Percentiles rank a stretch among this genome's conserved stretches.
Conservation (phyloP, 2,888 invertebrate genomes). For the Serripes groenlandicus region DNA sequence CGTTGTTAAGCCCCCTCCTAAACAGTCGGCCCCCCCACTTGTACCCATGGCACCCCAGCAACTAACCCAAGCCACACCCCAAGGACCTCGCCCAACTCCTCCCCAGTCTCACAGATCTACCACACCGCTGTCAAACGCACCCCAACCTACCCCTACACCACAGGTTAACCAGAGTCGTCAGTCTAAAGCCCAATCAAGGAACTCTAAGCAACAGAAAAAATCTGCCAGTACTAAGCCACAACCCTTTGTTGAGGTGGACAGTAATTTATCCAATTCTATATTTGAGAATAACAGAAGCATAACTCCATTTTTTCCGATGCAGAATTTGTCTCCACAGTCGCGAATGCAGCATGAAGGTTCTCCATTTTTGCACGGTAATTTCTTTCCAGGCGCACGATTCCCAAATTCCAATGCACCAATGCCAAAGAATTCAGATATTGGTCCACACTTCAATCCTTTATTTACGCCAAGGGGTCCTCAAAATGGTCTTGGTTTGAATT, state of each 20-base stretch:
- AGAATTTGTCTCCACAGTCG: constrained; percentile 81
- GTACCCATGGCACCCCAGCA: constrained; percentile 62
- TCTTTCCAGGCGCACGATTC: constrained; percentile 79
- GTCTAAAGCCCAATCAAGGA: constrained; percentile 58
- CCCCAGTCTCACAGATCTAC: constrained; percentile 68
- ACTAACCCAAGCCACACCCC: constrained; percentile 44
- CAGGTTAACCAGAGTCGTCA: constrained; percentile 66
- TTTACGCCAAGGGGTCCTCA: constrained; percentile 81
- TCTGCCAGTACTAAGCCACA: constrained; percentile 67
- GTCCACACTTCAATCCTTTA: constrained; percentile 78
- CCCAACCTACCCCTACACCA: constrained; percentile 61
- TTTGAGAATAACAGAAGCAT: constrained; percentile 77
- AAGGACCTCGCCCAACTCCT: constrained; percentile 50
- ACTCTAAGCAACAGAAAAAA: constrained; percentile 41
- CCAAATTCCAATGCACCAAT: constrained; percentile 76
- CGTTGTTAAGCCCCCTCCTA: constrained; percentile 69
- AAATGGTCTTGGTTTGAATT: constrained; percentile 84
- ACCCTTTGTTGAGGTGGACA: constrained; percentile 79
- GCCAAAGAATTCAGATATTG: constrained; percentile 79
- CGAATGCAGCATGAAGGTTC: constrained; percentile 81
- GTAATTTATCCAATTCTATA: constrained; percentile 69
- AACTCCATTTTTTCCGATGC: constrained; percentile 83
- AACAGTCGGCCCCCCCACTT: constrained; percentile 68
- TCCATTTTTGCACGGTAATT: constrained; percentile 81
- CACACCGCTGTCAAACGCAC: constrained; percentile 59